Percentiles rank a stretch among this genome's conserved stretches.
Evolutionary conservation across 2,888 invertebrate genomes (phyloP).

Genomic region (Omphaloscelis lunosa): DNA sequence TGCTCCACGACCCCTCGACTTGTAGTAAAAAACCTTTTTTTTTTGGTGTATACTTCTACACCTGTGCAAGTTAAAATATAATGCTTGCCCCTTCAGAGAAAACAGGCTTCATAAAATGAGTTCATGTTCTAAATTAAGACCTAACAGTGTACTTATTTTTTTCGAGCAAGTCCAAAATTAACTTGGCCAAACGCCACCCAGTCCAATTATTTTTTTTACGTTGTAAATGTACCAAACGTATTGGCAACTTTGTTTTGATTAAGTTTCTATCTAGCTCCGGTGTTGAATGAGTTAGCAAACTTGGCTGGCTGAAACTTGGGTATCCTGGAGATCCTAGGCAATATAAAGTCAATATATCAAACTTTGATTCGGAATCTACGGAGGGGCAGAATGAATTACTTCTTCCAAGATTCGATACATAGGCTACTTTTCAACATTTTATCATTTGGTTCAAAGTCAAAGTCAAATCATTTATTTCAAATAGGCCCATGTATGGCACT

Average conservation of each 20-base stretch:
- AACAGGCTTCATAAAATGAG: background rate
- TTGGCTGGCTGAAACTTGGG: slow-evolving; percentile 40
- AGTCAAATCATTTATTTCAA: no score
- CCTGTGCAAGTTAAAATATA: background rate
- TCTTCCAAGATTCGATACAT: background rate
- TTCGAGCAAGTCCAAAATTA: slow-evolving; percentile 15
- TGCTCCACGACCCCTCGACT: no score
- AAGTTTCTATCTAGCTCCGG: slow-evolving; percentile 24
- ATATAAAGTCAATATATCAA: slow-evolving; percentile 53
- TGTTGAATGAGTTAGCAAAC: slow-evolving; percentile 42
- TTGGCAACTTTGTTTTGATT: slow-evolving; percentile 49
- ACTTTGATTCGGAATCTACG: slow-evolving; percentile 16
- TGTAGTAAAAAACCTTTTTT: no score
- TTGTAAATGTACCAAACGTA: slow-evolving; percentile 23
- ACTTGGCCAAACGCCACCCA: slow-evolving; percentile 9
- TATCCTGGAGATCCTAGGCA: slow-evolving; percentile 31
- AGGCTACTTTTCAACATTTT: background rate
- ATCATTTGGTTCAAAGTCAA: no score
- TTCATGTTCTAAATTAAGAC: slow-evolving; percentile 44
- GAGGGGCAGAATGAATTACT: background rate
- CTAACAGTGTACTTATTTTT: slow-evolving; percentile 14
- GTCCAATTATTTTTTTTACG: slow-evolving; percentile 37
- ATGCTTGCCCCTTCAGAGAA: no score
- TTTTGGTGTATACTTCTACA: no score
- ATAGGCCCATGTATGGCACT: no score